Percentiles rank a stretch among this genome's conserved stretches.
Evolutionary conservation across 2,888 invertebrate species (phyloP).

Genomic region (Drosophila ustulata): DNA sequence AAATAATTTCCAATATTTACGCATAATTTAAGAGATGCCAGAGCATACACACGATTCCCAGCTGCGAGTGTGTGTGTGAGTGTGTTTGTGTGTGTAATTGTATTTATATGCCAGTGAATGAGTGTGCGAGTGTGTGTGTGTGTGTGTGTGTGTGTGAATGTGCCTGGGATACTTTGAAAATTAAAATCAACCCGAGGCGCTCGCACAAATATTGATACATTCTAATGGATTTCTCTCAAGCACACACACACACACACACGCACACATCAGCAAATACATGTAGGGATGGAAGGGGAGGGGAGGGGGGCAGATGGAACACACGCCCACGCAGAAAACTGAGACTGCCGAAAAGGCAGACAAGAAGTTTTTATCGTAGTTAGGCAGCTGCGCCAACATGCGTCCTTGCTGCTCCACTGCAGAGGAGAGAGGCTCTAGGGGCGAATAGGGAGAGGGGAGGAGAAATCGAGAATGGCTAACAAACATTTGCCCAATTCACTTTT

Average conservation of each 20-base stretch:
- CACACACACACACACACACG: constrained; percentile 24
- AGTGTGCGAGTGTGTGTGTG: constrained; percentile 17
- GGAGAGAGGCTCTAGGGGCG: constrained; percentile 1
- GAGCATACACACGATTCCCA: neutral
- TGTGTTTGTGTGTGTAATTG: constrained; percentile 15
- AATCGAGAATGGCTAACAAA: constrained; percentile 55
- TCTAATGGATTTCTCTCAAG: constrained; percentile 72
- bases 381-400: constrained; percentile 68
- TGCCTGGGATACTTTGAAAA: constrained; percentile 66
- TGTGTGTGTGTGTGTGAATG: constrained; percentile 24
- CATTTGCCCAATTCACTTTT: constrained; percentile 68
- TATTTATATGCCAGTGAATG: constrained; percentile 3
- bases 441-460: neutral
- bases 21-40: constrained; percentile 67
- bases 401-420: constrained; percentile 41
- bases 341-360: constrained; percentile 46
- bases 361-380: constrained; percentile 75
- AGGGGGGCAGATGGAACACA: constrained; percentile 2
- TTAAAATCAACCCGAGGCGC: constrained; percentile 76
- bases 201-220: constrained; percentile 81
- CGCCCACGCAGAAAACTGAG: constrained; percentile 28
- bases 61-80: neutral
- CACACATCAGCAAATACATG: constrained; percentile 10
- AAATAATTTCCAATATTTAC: constrained; percentile 71
- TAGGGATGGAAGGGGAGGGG: neutral